A percentile compares a stretch with the other conserved stretches of the same genome.
Evolutionary conservation across 2,888 invertebrate species (phyloP).

Genomic region (Pseudococcus jackbeardsleyi): DNA sequence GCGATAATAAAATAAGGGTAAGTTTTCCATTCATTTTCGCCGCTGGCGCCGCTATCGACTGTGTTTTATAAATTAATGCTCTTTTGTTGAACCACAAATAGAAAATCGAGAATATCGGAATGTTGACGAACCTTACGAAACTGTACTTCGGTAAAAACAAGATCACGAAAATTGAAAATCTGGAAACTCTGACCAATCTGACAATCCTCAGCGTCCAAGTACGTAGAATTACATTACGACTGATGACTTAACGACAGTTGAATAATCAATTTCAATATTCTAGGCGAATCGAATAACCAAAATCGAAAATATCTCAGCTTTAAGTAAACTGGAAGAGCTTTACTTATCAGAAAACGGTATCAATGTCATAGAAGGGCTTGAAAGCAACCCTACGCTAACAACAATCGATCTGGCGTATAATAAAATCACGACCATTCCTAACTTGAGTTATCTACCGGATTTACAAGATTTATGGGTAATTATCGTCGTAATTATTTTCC

Average conservation of each 20-base stretch:
- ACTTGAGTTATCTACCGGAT: constrained; percentile 81
- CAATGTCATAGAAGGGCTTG: constrained; percentile 81
- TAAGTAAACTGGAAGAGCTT: constrained; percentile 84
- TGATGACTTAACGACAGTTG: background rate
- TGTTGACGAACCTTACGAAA: constrained; percentile 80
- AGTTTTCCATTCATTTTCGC: constrained; percentile 68
- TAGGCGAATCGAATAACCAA: constrained; percentile 87
- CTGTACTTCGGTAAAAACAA: constrained; percentile 96
- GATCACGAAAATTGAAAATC: constrained; percentile 86
- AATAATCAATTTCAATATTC: constrained; percentile 31
- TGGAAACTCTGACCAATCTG: constrained; percentile 80
- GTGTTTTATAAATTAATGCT: constrained; percentile 31
- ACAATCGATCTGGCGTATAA: constrained; percentile 94
- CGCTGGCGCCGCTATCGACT: too few relatives aligned
- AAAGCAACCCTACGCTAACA: constrained; percentile 78
- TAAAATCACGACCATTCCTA: constrained; percentile 83
- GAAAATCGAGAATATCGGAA: constrained; percentile 89
- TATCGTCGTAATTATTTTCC: constrained; percentile 67
- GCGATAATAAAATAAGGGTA: constrained; percentile 93
- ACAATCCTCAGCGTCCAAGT: constrained; percentile 87
- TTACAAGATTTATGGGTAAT: constrained; percentile 96
- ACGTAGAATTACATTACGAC: background rate
- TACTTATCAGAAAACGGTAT: constrained; percentile 96
- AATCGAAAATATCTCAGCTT: constrained; percentile 85
- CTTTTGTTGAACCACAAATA: constrained; percentile 70